Base-by-base conservation (phyloP, 2,113 vertebrate genomes). In the Melanostigma gelatinosum region DNA sequence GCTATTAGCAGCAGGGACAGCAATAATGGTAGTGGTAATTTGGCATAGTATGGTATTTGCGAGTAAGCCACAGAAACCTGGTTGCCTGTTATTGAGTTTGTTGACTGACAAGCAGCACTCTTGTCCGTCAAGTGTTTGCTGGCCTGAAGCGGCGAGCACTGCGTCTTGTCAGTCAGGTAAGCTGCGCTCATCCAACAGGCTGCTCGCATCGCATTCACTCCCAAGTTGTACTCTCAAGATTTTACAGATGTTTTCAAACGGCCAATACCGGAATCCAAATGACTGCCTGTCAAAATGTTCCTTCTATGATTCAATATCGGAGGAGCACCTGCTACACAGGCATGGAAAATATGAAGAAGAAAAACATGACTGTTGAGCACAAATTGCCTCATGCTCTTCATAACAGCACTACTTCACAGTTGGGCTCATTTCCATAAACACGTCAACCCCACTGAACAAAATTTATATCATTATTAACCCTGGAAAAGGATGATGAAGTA, bases 71-170 rank as follows among this genome's bases (percentile, higher is more conserved):
- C 32, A 57, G 50, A 32, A 52, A 34, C 32, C 54, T 63, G 52
- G 52, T 24, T 46, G 72, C 70, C 27, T 57, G 72, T 63, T 71
- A 54, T 55, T 61, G 63, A 67, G 66, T 75, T 71, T 61, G 62
- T 58, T 85, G 84, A 85, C 67, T 89, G 89, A 82, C 84, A 80
- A 75, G 73, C 70, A 36, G 58, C 60, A 48, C 24, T 80, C 63
- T 60, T 81, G 84, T 89, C 85, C 73, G 81, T 38, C 85, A 88
- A 80, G 73, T 76, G 83, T 22, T 78, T 52, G 62, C 73, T 77
- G 81, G 87, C 81, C 81, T 82, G 87, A 82, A 87, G 84, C 84
- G 38, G 58, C 2, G 32, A 58, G 60, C 76, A 44, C 65, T 20
- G 70, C 70, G 5, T 75, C 79, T 63, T 79, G 79, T 89, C 85